Base-by-base conservation (phyloP, 2,888 invertebrate species). In the Latrodectus hesperus region DNA sequence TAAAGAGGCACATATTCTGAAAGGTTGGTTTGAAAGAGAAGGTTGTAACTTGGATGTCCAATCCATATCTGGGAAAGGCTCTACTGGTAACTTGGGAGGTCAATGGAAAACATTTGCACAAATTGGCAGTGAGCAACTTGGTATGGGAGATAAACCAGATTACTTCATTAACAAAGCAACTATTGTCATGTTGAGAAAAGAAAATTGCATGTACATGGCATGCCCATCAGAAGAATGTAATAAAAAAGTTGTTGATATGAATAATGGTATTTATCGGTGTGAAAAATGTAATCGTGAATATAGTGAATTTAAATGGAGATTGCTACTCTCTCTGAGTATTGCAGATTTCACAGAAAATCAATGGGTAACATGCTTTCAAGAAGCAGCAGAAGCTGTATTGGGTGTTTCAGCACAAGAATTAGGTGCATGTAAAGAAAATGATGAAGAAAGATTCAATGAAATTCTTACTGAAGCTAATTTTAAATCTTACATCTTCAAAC, bases 251-350 rank as follows among this genome's bases (percentile, higher is more conserved):
- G 93, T 97, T 11, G 98, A 99, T 92, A 94, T 96, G 91, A 95
- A 95, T 89, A 97, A 97, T 91, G 97, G 97, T 0, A 94, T 95
- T 91, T 99, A 95, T 93, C 94, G 97, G 79, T 99, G 99, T 92
- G 99, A 99, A 92, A 99, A 99, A 92, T 99, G 99, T 92, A 95
- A 95, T 91, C 94, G 95, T 81, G 96, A 97, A 90, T 96, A 94
- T 92, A 95, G 96, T 0, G 95, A 95, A 90, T 99, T 95, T 92
- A 97, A 96, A 91, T 97, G 97, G 93, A 94, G 98, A 70, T 93
- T 98, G 90, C 93, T 99, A 80, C 92, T 96, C 49, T 94, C 94
- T 91, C 97, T 97, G 92, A 95, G 95, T 91, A 94, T 99, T 82
- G 95, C 96, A 0, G 99, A 99, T 92, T 95, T 95, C 92, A 95